These are phyloP conservation scores for Agapostemon virescens DNA, from an alignment of 2,888 invertebrate species.

Conservation along the genomic window DNA sequence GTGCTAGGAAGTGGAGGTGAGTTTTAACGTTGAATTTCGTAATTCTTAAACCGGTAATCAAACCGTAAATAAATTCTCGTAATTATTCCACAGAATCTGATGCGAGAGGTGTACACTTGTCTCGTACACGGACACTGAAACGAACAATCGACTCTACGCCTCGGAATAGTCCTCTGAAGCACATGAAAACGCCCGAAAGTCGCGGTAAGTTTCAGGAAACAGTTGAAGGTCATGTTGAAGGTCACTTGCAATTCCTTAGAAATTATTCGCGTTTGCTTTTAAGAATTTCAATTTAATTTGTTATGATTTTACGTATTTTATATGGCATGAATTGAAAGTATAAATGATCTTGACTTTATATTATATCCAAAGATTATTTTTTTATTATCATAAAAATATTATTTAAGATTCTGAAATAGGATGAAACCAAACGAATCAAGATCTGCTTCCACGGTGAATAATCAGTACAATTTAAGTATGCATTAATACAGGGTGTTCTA, in stretches of 20 bases:
- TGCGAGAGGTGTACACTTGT: neutral
- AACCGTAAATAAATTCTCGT: neutral
- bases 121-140: slow-evolving; percentile 1
- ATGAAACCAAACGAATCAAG: too few species aligned
- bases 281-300: neutral
- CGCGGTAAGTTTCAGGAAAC: slow-evolving; percentile 12
- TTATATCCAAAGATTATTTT: neutral
- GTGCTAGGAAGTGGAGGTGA: slow-evolving; percentile 20
- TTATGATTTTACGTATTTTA: neutral
- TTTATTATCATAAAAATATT: too few species aligned
- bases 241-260: neutral
- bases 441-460: too few species aligned
- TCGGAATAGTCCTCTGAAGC: slow-evolving; percentile 16
- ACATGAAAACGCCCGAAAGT: slow-evolving; percentile 24
- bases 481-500: too few species aligned
- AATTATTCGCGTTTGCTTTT: neutral
- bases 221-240: neutral
- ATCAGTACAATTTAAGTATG: too few species aligned
- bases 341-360: neutral
- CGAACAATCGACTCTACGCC: slow-evolving; percentile 24
- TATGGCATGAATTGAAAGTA: neutral
- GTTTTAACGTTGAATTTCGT: neutral
- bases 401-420: too few species aligned
- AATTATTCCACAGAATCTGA: slow-evolving; percentile 16
- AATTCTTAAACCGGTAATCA: neutral